Conservation (phyloP, 2,797 vertebrate genomes). For the Acanthurus lineatus region DNA sequence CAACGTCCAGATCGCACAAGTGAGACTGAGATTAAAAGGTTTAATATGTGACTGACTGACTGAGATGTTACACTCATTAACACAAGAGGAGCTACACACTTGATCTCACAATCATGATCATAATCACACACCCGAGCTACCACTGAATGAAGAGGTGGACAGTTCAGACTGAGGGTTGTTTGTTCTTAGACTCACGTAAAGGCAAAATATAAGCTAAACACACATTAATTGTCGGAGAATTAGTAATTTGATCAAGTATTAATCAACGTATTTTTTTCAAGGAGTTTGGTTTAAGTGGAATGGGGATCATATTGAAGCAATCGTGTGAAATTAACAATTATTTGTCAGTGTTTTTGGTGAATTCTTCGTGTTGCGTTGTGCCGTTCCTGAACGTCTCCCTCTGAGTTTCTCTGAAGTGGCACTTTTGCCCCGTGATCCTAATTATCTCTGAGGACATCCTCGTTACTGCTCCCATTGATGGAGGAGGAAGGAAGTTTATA, state of each 20-base stretch:
- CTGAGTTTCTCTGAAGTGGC: conserved; percentile 40
- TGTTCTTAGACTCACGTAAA: too few species aligned
- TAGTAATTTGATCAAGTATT: conserved; percentile 9
- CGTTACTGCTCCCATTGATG: conserved; percentile 76
- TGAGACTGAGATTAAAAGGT: neutral
- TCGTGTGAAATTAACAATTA: conserved; percentile 2
- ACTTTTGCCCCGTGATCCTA: conserved; percentile 76
- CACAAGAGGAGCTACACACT: neutral
- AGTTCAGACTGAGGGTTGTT: too few species aligned
- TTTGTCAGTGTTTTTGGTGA: conserved; percentile 13
- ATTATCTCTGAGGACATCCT: conserved; percentile 80
- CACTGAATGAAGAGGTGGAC: too few species aligned
- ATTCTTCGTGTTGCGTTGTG: conserved; percentile 12
- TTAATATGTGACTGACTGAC: conserved; percentile 2
- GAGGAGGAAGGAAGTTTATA: conserved; percentile 84
- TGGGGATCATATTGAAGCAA: neutral
- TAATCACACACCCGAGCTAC: neutral
- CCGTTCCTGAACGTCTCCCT: conserved; percentile 24
- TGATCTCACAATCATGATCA: neutral
- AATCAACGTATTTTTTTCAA: neutral
- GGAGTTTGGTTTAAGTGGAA: too few species aligned
- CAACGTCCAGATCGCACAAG: neutral
- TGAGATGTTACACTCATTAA: neutral
- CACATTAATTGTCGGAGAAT: neutral
- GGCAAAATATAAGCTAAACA: neutral